Conservation (phyloP, 2,797 vertebrate species). For the Chelonia mydas region DNA sequence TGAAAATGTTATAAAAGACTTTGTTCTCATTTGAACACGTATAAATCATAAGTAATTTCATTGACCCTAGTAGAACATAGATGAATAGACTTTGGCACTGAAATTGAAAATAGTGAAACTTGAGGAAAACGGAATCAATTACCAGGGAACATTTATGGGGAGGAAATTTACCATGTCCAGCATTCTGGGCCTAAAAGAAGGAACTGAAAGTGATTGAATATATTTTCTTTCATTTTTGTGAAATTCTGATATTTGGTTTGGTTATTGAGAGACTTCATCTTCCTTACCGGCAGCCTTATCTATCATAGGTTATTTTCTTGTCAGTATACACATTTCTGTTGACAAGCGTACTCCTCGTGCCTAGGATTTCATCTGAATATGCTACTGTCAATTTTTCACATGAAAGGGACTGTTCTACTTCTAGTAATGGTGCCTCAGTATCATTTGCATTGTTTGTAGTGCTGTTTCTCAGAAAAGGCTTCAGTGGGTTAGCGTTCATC, state of each 20-base stretch:
- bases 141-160: background rate
- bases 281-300: background rate
- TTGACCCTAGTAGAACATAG: background rate
- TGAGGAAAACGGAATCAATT: background rate
- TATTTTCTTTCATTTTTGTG: background rate
- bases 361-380: background rate
- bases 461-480: background rate
- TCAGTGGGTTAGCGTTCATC: background rate
- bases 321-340: background rate
- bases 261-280: background rate
- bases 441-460: background rate
- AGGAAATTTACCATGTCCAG: background rate
- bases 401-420: background rate
- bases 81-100: background rate
- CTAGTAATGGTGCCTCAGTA: background rate
- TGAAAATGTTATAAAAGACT: background rate
- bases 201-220: background rate
- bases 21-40: background rate
- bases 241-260: background rate
- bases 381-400: background rate
- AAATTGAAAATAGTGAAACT: background rate
- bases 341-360: background rate
- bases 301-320: background rate
- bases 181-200: background rate
- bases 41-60: background rate